A percentile compares a stretch with the other conserved stretches of the same genome.
Evolutionary conservation across 2,113 vertebrate genomes (phyloP).

Genomic region (Orthonyx spaldingii): DNA sequence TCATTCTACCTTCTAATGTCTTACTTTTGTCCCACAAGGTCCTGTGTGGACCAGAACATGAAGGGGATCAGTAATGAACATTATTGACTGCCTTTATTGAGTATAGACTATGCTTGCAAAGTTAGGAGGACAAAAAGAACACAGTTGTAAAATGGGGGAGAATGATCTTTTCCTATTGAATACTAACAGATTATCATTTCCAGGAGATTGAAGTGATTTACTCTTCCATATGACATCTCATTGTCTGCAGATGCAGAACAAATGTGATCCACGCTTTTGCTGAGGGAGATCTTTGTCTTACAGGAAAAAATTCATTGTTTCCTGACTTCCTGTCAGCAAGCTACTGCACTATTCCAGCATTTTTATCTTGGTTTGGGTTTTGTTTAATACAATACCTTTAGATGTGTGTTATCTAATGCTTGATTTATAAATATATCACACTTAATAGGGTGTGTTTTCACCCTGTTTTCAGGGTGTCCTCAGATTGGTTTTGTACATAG

Average conservation of each 20-base stretch:
- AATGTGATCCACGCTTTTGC: not conserved
- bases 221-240: not conserved
- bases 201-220: not conserved
- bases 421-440: not conserved
- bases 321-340: not conserved
- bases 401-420: not conserved
- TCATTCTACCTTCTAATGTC: not conserved
- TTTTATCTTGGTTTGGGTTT: not conserved
- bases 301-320: not conserved
- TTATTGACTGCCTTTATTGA: not conserved
- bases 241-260: slow-evolving; percentile 24
- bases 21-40: not conserved
- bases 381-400: not conserved
- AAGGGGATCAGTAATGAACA: not conserved
- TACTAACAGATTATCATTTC: not conserved
- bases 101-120: not conserved
- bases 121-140: not conserved
- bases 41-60: not conserved
- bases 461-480: not conserved
- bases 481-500: not conserved
- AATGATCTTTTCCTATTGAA: not conserved
- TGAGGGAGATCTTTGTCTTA: not conserved
- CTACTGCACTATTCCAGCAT: not conserved
- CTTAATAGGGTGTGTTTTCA: too few relatives aligned
- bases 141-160: not conserved